A percentile compares a stretch with the other conserved stretches of the same genome.
Conservation (phyloP, 1,140 invertebrate species). For the Mercenaria mercenaria region DNA sequence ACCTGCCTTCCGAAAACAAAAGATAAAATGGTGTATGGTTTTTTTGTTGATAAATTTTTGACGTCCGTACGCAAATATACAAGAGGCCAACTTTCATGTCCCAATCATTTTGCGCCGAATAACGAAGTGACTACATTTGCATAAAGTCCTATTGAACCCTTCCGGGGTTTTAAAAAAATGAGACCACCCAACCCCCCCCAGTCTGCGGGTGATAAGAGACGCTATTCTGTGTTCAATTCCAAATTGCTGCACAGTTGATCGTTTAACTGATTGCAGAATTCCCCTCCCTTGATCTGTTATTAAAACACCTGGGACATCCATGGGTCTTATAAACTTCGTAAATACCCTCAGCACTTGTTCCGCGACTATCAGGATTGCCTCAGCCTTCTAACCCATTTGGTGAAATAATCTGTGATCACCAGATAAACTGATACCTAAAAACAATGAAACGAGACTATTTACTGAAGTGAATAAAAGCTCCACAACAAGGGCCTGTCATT, state of each 20-base stretch:
- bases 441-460: too few relatives aligned
- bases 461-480: too few relatives aligned
- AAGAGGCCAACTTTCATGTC: slow-evolving; percentile 40
- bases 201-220: slow-evolving; percentile 70
- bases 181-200: slow-evolving; percentile 68
- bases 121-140: slow-evolving; percentile 57
- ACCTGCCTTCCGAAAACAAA: slow-evolving; percentile 46
- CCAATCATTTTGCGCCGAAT: slow-evolving; percentile 45
- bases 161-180: too few relatives aligned
- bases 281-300: not conserved
- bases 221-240: slow-evolving; percentile 62
- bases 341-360: not conserved
- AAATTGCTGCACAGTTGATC: slow-evolving; percentile 59
- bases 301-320: not conserved
- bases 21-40: slow-evolving; percentile 54
- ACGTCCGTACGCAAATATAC: slow-evolving; percentile 57
- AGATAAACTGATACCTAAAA: not conserved
- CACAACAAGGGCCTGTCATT: too few relatives aligned
- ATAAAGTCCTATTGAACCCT: slow-evolving; percentile 55
- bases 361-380: not conserved
- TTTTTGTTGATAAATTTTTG: too few relatives aligned
- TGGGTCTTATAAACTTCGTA: not conserved
- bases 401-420: not conserved
- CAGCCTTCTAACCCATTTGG: not conserved
- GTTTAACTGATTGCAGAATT: slow-evolving; percentile 55